Conservation (phyloP, 2,888 invertebrate genomes). For the Apodemia arnacis region DNA sequence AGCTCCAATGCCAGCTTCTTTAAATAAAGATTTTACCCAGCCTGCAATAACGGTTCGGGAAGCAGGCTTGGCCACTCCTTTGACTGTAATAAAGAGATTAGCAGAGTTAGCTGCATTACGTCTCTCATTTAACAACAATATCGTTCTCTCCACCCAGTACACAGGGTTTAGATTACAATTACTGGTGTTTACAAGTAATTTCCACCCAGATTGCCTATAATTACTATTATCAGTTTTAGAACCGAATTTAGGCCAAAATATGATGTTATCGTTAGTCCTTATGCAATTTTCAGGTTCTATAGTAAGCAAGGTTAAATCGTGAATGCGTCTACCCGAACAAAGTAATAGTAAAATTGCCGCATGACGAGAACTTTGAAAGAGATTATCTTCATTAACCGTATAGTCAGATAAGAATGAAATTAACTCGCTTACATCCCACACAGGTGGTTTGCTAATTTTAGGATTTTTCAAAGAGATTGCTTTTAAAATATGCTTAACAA, state of each 20-base stretch:
- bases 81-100: constrained; percentile 7
- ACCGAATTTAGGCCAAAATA: constrained; percentile 38
- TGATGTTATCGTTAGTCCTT: constrained; percentile 11
- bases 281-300: neutral
- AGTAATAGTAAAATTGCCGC: constrained; percentile 30
- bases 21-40: neutral
- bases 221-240: constrained; percentile 31
- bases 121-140: neutral
- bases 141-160: constrained; percentile 9
- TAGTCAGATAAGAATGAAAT: neutral
- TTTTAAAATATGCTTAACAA: constrained; percentile 59
- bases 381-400: neutral
- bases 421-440: constrained; percentile 39
- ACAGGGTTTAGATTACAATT: neutral
- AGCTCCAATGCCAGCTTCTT: neutral
- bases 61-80: no score
- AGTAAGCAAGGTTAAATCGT: neutral
- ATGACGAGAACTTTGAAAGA: constrained; percentile 25
- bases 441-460: constrained; percentile 22
- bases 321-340: neutral
- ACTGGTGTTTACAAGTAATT: neutral
- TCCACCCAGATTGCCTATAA: constrained; percentile 45
- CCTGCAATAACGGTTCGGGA: neutral
- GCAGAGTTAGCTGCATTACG: neutral
- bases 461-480: constrained; percentile 37